Evolutionary conservation across 2,113 vertebrate genomes (phyloP).

Genomic region (Todiramphus chloris): DNA sequence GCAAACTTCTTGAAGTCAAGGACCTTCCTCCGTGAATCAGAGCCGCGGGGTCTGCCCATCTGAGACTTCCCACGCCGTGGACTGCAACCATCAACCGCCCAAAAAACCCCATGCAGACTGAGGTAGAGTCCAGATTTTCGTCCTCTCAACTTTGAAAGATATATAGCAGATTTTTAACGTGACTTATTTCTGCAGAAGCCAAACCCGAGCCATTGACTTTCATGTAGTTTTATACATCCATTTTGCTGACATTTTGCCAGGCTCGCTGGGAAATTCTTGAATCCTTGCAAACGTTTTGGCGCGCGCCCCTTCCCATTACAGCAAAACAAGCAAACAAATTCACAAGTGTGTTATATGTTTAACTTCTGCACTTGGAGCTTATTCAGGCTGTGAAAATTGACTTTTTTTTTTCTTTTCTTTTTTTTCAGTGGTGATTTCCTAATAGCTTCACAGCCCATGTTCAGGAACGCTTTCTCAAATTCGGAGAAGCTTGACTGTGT

Average conservation of each 20-base stretch:
- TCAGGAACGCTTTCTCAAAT: not conserved
- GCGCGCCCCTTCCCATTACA: not conserved
- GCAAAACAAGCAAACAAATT: conserved; percentile 53
- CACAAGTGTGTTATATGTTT: conserved; percentile 11
- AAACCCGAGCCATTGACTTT: not conserved
- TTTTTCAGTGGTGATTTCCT: not conserved
- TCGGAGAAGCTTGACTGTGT: not conserved
- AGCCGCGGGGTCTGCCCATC: not conserved
- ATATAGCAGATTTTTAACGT: not conserved
- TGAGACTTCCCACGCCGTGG: not conserved
- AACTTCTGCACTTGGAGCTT: not conserved
- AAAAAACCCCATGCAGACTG: not conserved
- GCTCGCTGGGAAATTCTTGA: not conserved
- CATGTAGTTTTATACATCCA: conserved; percentile 7
- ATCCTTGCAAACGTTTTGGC: conserved; percentile 42
- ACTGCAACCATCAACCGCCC: not conserved
- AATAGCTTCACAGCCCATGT: not conserved
- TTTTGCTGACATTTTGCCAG: conserved; percentile 39
- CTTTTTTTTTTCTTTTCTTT: not conserved
- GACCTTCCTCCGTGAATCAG: not conserved
- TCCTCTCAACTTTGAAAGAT: not conserved
- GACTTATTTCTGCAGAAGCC: conserved; percentile 19
- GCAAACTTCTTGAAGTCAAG: not conserved
- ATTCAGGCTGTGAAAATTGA: conserved; percentile 15
- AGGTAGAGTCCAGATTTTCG: not conserved